Percentiles rank a stretch among this genome's conserved stretches.
phyloP scores from a whole-genome alignment of 2,113 vertebrate species.

The Sylvietta virens region DNA sequence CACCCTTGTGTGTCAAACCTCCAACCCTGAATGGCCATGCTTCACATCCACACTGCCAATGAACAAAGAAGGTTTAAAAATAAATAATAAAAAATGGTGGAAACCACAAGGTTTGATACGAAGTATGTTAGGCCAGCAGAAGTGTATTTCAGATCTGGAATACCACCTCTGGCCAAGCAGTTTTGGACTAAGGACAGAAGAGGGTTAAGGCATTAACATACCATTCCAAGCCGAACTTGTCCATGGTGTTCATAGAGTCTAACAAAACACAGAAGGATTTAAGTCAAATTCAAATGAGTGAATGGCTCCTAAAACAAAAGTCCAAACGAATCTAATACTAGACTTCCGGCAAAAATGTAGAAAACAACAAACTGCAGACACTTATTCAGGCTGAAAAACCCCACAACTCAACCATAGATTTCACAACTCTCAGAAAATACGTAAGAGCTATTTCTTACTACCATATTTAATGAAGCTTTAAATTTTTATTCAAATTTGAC shows the following conservation, averaged over 20 bases:
- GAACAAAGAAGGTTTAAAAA: neutral
- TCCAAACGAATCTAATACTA: neutral
- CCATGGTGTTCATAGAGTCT: conserved; percentile 88
- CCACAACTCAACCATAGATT: neutral
- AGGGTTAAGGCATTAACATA: conserved; percentile 57
- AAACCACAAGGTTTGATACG: neutral
- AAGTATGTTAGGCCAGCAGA: neutral
- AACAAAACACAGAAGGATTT: conserved; percentile 29
- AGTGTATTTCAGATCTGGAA: neutral
- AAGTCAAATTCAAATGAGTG: neutral
- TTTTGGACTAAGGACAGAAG: neutral
- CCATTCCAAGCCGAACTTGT: conserved; percentile 95
- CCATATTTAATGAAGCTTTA: neutral
- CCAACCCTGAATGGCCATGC: neutral
- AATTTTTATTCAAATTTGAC: neutral
- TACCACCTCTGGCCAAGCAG: neutral
- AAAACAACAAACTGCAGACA: neutral
- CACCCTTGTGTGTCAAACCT: neutral
- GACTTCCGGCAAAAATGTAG: neutral
- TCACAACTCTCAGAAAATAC: neutral
- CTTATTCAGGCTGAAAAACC: neutral
- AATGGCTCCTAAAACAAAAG: neutral
- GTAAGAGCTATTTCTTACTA: neutral
- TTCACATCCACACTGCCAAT: neutral
- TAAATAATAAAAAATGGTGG: too few species aligned